Evolutionary conservation across 92 coral and sea anemone species (phyloP).

Genomic region (Epizoanthus stellaris): DNA sequence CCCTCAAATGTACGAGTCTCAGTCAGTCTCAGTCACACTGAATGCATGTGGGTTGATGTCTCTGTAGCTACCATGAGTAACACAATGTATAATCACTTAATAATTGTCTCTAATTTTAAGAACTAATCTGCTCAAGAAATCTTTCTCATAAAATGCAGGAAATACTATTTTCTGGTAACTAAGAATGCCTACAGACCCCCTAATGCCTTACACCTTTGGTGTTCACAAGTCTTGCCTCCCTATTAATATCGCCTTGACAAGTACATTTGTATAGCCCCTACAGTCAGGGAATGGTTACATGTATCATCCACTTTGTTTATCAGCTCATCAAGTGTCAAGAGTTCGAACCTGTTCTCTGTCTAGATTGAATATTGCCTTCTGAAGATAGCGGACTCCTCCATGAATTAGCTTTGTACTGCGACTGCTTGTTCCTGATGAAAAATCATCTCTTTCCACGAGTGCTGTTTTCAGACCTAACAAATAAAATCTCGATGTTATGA

Average conservation of each 20-base stretch:
- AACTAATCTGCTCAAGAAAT: too few relatives aligned
- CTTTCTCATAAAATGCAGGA: too few relatives aligned
- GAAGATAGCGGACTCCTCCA: slow-evolving; percentile 98
- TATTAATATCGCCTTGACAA: neutral
- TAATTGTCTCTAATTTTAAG: too few relatives aligned
- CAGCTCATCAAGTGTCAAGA: neutral
- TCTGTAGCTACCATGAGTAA: too few relatives aligned
- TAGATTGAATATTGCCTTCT: slow-evolving; percentile 88
- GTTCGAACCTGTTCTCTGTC: slow-evolving; percentile 92
- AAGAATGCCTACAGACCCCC: too few relatives aligned
- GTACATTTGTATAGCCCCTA: too few relatives aligned
- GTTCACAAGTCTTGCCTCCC: neutral
- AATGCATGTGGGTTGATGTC: too few relatives aligned
- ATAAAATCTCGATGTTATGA: neutral
- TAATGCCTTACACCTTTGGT: neutral
- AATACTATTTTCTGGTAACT: too few relatives aligned
- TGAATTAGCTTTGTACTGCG: slow-evolving; percentile 96
- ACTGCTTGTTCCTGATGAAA: slow-evolving; percentile 95
- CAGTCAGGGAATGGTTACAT: too few relatives aligned
- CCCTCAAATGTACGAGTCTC: too few relatives aligned
- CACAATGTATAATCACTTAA: too few relatives aligned
- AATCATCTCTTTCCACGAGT: slow-evolving; percentile 93
- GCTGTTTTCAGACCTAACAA: slow-evolving; percentile 88
- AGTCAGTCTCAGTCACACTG: too few relatives aligned
- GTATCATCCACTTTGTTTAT: neutral